Evolutionary conservation across 2,888 invertebrate genomes (phyloP).

Genomic region (Leptothorax acervorum): DNA sequence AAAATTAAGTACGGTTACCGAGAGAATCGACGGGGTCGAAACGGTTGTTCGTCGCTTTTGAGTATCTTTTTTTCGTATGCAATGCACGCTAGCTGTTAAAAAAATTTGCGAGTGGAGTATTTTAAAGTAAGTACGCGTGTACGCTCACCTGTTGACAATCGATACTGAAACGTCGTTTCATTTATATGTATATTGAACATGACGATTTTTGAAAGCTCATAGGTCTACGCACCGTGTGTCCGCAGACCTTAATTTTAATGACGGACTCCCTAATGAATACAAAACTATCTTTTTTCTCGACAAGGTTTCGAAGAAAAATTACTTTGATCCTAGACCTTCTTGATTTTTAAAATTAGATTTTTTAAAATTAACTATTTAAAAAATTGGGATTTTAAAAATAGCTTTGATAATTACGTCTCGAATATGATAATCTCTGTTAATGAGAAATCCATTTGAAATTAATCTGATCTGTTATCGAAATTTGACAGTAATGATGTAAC

Average conservation of each 20-base stretch:
- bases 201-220: background rate
- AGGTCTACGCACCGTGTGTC: background rate
- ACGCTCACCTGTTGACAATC: constrained; percentile 46
- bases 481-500: background rate
- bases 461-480: background rate
- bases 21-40: constrained; percentile 20
- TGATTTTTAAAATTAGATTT: background rate
- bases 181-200: background rate
- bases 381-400: no score
- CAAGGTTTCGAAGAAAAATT: background rate
- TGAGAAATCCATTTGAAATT: background rate
- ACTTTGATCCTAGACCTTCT: background rate
- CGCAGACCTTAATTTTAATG: background rate
- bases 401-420: background rate
- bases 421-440: background rate
- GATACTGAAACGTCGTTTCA: constrained; percentile 48
- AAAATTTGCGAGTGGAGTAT: constrained; percentile 2
- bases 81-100: background rate
- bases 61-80: constrained; percentile 7
- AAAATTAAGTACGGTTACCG: background rate
- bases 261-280: background rate
- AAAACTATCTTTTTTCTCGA: background rate
- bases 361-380: no score
- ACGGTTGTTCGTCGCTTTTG: constrained; percentile 6
- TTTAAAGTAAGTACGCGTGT: background rate